Conservation (phyloP, 2,113 vertebrate genomes). For the Ondatra zibethicus region DNA sequence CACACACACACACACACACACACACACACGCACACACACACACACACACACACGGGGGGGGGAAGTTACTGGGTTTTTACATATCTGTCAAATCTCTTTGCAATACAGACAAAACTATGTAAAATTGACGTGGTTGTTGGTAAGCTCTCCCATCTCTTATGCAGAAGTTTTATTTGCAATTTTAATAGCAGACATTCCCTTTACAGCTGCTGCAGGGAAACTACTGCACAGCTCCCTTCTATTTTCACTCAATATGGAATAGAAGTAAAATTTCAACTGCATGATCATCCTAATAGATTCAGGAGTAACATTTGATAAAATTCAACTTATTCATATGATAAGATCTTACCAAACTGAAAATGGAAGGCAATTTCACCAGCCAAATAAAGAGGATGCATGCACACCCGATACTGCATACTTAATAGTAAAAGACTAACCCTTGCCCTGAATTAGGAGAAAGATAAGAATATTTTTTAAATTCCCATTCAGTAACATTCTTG, state of each 20-base stretch:
- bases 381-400: not conserved
- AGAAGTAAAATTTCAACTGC: slow-evolving; percentile 6
- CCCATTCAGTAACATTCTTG: not conserved
- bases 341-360: slow-evolving; percentile 34
- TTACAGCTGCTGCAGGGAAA: slow-evolving; percentile 33
- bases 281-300: not conserved
- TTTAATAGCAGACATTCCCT: slow-evolving; percentile 41
- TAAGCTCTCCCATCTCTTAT: not conserved
- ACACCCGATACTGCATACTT: not conserved
- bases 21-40: not conserved
- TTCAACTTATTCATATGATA: not conserved
- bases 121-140: slow-evolving; percentile 34
- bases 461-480: not conserved
- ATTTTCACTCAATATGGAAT: slow-evolving; percentile 51
- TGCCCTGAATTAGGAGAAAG: not conserved
- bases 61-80: slow-evolving; percentile 44
- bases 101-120: not conserved
- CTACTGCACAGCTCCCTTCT: not conserved
- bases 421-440: slow-evolving; percentile 36
- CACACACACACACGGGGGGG: not conserved
- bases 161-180: slow-evolving; percentile 38
- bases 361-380: slow-evolving; percentile 22
- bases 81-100: slow-evolving; percentile 30
- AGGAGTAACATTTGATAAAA: not conserved
- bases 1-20: not conserved